Evolutionary conservation across 2,113 vertebrate species (phyloP).

Genomic region (Rhinolophus ferrumequinum): DNA sequence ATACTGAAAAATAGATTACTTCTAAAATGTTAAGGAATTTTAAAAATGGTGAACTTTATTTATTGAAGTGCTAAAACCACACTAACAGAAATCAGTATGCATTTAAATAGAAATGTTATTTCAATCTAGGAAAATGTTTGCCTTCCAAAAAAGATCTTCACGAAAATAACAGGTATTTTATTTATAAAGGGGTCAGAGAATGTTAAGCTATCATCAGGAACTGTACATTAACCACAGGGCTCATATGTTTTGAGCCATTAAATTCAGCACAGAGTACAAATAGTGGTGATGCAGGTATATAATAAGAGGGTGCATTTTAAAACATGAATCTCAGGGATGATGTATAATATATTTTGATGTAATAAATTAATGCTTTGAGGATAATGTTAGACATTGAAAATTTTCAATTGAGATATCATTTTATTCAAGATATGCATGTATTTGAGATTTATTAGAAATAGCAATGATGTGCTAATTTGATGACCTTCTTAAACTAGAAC

Average conservation of each 20-base stretch:
- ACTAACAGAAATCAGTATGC: neutral
- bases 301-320: neutral
- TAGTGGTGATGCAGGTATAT: neutral
- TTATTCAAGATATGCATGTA: conserved; percentile 4
- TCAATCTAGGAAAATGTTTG: neutral
- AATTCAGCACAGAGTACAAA: conserved; percentile 23
- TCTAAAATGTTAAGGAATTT: conserved; percentile 7
- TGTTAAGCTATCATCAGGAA: neutral
- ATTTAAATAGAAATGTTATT: conserved; percentile 53
- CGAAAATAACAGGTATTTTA: conserved; percentile 16
- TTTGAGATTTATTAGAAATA: conserved; percentile 34
- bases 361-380: conserved; percentile 20
- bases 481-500: conserved; percentile 27
- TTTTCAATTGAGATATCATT: neutral
- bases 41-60: conserved; percentile 13
- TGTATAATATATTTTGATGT: neutral
- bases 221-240: neutral
- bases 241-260: conserved; percentile 17
- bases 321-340: neutral
- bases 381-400: neutral
- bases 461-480: neutral
- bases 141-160: neutral
- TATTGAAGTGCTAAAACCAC: neutral
- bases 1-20: neutral
- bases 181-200: conserved; percentile 23